phyloP scores from a whole-genome alignment of 2,888 invertebrate species.

The Cephalotes varians region DNA sequence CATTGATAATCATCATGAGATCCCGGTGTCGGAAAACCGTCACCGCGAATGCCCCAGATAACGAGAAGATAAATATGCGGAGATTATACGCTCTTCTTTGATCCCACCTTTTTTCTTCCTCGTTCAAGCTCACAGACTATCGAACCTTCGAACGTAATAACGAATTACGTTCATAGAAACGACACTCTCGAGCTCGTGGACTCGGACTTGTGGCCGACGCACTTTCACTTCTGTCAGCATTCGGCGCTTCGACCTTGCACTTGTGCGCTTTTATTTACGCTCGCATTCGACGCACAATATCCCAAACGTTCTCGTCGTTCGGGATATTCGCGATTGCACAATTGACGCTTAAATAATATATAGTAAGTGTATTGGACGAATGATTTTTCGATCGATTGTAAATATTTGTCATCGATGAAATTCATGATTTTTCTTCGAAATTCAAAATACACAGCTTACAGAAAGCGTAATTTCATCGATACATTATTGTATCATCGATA shows the following conservation, averaged over 20 bases:
- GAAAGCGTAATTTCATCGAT: background rate
- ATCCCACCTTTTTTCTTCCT: background rate
- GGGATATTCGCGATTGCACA: background rate
- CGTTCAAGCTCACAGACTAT: background rate
- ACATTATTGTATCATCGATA: background rate
- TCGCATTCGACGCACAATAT: background rate
- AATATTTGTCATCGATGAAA: background rate
- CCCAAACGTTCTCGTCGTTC: background rate
- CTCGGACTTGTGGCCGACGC: background rate
- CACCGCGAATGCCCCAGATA: conserved; percentile 31
- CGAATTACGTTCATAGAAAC: conserved; percentile 45
- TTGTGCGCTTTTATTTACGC: conserved; percentile 23
- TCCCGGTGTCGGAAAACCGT: conserved; percentile 13
- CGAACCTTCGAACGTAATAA: too few relatives aligned
- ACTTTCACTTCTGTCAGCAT: conserved; percentile 35
- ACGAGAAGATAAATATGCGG: conserved; percentile 62
- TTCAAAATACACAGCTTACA: background rate
- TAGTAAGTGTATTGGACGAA: background rate
- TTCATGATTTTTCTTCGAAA: background rate
- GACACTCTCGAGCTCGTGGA: background rate
- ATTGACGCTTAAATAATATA: background rate
- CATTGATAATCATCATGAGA: conserved; percentile 39
- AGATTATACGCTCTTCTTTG: conserved; percentile 53
- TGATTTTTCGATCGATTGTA: background rate
- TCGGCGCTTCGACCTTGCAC: background rate